Conservation (phyloP, 2,113 vertebrate genomes). For the Peucedramus taeniatus region DNA sequence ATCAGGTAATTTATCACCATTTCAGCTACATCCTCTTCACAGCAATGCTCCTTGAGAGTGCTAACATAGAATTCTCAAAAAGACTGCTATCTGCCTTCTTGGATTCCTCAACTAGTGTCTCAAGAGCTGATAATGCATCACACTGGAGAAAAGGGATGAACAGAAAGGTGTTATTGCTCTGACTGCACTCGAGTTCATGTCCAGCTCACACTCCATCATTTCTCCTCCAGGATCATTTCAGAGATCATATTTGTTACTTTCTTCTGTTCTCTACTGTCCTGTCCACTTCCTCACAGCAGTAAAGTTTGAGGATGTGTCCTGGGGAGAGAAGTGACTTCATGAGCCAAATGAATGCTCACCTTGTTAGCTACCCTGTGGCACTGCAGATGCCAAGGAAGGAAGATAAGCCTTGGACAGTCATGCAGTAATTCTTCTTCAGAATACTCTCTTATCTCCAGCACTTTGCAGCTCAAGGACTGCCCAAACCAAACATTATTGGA, state of each 20-base stretch:
- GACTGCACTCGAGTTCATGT: neutral
- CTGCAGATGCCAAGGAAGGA: neutral
- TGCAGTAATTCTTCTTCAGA: neutral
- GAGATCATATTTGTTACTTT: neutral
- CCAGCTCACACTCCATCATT: neutral
- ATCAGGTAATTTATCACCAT: constrained; percentile 1
- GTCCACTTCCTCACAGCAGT: neutral
- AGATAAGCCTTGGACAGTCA: neutral
- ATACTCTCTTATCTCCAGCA: neutral
- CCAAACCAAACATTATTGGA: neutral
- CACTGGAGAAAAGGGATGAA: neutral
- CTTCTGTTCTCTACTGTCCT: neutral
- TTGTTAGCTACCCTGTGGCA: neutral
- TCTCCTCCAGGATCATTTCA: neutral
- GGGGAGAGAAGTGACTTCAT: neutral
- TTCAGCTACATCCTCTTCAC: neutral
- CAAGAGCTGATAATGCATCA: neutral
- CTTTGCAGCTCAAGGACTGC: neutral
- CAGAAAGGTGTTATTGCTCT: neutral
- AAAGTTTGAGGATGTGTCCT: neutral
- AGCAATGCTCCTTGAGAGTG: neutral
- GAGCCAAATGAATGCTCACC: neutral
- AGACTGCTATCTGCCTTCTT: neutral
- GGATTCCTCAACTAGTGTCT: neutral
- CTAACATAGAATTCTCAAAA: neutral